These are phyloP conservation scores for Ornithoptera priamus DNA, from an alignment of 2,888 invertebrate species.

Conservation along the genomic window DNA sequence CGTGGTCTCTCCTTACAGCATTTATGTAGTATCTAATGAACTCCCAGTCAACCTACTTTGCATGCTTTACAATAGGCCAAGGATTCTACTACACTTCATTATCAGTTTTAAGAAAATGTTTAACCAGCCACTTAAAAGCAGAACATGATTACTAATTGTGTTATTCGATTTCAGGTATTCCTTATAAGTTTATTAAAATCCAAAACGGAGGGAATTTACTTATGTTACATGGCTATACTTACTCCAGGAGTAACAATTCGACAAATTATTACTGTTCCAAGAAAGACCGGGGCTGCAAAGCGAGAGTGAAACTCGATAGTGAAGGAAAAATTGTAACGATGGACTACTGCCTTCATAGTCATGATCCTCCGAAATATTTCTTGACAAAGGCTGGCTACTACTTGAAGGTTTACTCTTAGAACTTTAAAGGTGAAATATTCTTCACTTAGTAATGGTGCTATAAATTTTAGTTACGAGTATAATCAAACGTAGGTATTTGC, in stretches of 20 bases:
- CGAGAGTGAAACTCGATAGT: constrained; percentile 36
- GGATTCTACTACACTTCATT: too few relatives aligned
- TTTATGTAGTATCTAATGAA: too few relatives aligned
- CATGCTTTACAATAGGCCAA: too few relatives aligned
- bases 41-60: too few relatives aligned
- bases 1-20: too few relatives aligned
- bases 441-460: neutral
- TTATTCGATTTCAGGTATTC: constrained; percentile 27
- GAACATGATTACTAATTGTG: neutral
- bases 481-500: neutral
- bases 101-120: neutral
- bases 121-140: neutral
- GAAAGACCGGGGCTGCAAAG: constrained; percentile 44
- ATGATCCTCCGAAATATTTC: constrained; percentile 36
- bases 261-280: constrained; percentile 46
- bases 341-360: constrained; percentile 33
- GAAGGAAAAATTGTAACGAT: constrained; percentile 33
- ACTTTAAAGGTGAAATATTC: neutral
- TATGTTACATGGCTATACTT: constrained; percentile 43
- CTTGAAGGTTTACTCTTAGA: constrained; percentile 33
- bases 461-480: too few relatives aligned
- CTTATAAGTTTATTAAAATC: constrained; percentile 42
- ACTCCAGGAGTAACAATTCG: constrained; percentile 37
- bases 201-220: constrained; percentile 33
- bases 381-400: constrained; percentile 33